Evolutionary conservation across 2,888 invertebrate genomes (phyloP).

Genomic region (Lochmaea crataegi): DNA sequence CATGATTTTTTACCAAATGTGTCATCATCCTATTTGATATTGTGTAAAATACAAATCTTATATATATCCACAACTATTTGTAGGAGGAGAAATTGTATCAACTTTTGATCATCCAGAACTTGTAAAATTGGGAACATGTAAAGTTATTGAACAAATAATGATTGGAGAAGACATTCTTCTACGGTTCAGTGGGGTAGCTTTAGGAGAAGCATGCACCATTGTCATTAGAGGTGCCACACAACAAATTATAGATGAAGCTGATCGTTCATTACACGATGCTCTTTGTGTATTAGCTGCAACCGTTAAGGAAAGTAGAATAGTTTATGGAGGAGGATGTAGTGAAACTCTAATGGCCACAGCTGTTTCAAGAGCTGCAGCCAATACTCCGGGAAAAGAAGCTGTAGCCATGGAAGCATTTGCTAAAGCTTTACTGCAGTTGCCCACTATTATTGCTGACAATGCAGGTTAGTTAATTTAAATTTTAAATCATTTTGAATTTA

Average conservation of each 20-base stretch:
- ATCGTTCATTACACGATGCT: constrained; percentile 97
- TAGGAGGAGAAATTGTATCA: constrained; percentile 94
- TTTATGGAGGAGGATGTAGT: constrained; percentile 90
- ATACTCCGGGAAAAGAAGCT: constrained; percentile 96
- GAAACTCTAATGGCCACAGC: constrained; percentile 98
- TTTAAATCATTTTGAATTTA: not conserved
- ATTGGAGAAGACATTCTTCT: constrained; percentile 97
- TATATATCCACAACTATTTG: too few relatives aligned
- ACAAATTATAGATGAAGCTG: constrained; percentile 98
- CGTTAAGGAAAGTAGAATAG: constrained; percentile 90
- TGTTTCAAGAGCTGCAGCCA: constrained; percentile 83
- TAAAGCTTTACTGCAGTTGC: constrained; percentile 87
- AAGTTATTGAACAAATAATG: constrained; percentile 97
- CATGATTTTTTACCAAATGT: not conserved
- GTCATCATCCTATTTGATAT: too few relatives aligned
- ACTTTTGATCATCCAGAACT: constrained; percentile 95
- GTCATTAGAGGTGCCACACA: constrained; percentile 98
- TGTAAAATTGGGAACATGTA: constrained; percentile 94
- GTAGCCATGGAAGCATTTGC: constrained; percentile 97
- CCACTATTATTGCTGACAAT: constrained; percentile 97
- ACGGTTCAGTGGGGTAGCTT: constrained; percentile 92
- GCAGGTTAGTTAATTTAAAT: constrained; percentile 72
- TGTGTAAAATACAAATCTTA: too few relatives aligned
- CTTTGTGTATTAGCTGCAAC: constrained; percentile 96
- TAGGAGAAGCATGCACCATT: constrained; percentile 97